Evolutionary conservation across 2,113 vertebrate species (phyloP).

Genomic region (Apus apus): DNA sequence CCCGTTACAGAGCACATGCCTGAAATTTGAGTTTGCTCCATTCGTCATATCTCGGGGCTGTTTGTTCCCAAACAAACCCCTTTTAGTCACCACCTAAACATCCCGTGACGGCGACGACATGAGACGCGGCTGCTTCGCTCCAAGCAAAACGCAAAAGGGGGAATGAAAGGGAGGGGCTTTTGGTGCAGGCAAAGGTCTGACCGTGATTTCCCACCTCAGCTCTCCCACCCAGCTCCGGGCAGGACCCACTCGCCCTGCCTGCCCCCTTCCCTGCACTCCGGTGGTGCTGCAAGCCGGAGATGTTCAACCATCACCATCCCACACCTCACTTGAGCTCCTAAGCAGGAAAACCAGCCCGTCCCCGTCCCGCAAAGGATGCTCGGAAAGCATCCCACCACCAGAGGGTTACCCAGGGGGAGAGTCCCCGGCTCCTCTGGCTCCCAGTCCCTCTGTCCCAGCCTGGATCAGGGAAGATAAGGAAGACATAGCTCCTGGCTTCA

Average conservation of each 20-base stretch:
- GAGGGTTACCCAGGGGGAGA: neutral
- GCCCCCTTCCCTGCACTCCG: neutral
- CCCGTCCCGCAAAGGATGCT: neutral
- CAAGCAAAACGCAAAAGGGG: slow-evolving; percentile 9
- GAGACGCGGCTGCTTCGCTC: neutral
- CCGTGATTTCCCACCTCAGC: neutral
- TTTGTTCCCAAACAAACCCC: slow-evolving; percentile 62
- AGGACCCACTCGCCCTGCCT: neutral
- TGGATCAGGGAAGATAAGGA: neutral
- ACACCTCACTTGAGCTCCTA: accelerated
- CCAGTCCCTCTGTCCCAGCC: neutral
- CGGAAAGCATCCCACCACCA: neutral
- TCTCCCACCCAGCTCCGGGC: neutral
- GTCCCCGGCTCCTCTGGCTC: neutral
- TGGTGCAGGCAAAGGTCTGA: neutral
- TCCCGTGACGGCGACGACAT: neutral
- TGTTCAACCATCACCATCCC: neutral
- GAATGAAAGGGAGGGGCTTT: neutral
- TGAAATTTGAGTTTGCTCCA: slow-evolving; percentile 62
- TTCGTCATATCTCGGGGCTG: slow-evolving; percentile 34
- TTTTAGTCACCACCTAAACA: slow-evolving; percentile 55
- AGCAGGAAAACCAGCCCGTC: neutral
- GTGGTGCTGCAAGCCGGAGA: neutral
- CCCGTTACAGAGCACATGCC: neutral
- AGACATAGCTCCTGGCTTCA: neutral